A percentile compares a stretch with the other conserved stretches of the same genome.
Conservation (phyloP, 2,113 vertebrate genomes). For the Scytalopus superciliaris region DNA sequence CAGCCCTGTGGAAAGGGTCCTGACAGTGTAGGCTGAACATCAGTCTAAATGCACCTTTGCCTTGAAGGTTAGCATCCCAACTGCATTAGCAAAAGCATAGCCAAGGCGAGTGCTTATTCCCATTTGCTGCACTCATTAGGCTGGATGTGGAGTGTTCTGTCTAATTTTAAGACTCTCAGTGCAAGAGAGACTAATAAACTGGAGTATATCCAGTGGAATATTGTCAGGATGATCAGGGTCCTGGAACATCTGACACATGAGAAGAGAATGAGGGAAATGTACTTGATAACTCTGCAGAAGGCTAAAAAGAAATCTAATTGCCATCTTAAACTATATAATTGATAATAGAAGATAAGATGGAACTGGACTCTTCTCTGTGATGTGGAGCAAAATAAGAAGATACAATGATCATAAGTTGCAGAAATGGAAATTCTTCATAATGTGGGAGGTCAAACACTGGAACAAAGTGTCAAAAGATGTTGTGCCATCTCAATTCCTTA, state of each 20-base stretch:
- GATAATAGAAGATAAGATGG: not conserved
- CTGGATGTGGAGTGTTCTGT: not conserved
- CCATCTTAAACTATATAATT: not conserved
- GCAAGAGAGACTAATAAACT: not conserved
- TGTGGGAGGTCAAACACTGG: not conserved
- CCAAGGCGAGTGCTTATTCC: not conserved
- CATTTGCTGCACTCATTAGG: not conserved
- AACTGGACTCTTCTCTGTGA: not conserved
- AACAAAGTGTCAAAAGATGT: not conserved
- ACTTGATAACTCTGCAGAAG: not conserved
- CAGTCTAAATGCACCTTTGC: not conserved
- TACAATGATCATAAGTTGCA: not conserved
- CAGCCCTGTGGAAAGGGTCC: not conserved
- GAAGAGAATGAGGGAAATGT: not conserved
- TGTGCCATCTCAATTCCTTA: not conserved
- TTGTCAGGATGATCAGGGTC: not conserved
- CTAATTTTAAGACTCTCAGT: not conserved
- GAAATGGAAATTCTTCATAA: not conserved
- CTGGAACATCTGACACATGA: not conserved
- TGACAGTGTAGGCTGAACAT: not conserved
- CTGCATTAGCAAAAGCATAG: not conserved
- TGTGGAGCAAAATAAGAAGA: not conserved
- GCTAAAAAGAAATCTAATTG: not conserved
- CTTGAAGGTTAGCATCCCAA: not conserved
- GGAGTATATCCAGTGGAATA: not conserved